Evolutionary conservation across 2,888 invertebrate genomes (phyloP).

Genomic region (Lomographa bimaculata): DNA sequence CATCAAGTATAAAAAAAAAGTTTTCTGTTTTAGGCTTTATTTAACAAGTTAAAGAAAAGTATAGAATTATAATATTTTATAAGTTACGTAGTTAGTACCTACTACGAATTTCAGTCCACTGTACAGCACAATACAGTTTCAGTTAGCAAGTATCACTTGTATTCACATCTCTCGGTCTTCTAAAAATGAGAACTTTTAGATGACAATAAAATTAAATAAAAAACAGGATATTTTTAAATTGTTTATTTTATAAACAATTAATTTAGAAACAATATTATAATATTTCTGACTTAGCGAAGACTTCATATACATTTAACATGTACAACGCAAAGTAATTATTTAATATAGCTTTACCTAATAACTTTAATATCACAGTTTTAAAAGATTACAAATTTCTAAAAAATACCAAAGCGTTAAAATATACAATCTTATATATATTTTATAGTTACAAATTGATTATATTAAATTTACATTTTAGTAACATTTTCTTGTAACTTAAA

Average conservation of each 20-base stretch:
- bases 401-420: slow-evolving; percentile 29
- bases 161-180: no score
- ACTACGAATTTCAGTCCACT: no score
- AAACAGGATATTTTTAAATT: slow-evolving; percentile 43
- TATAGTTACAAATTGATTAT: neutral
- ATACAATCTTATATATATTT: slow-evolving; percentile 2
- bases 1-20: no score
- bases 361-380: slow-evolving; percentile 73
- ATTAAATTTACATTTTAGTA: neutral
- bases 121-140: no score
- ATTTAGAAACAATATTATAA: slow-evolving; percentile 68
- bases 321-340: slow-evolving; percentile 46
- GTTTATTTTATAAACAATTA: slow-evolving; percentile 78
- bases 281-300: slow-evolving; percentile 57
- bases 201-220: slow-evolving; percentile 3
- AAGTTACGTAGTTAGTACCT: no score
- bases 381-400: slow-evolving; percentile 42
- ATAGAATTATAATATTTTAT: no score
- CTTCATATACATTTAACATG: slow-evolving; percentile 60
- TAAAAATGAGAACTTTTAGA: no score
- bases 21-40: no score
- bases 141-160: no score
- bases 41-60: no score
- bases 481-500: slow-evolving; percentile 24
- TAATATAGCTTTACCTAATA: no score